These are phyloP conservation scores for Lutraria rhynchaena DNA, from an alignment of 1,140 invertebrate species.

Conservation along the genomic window DNA sequence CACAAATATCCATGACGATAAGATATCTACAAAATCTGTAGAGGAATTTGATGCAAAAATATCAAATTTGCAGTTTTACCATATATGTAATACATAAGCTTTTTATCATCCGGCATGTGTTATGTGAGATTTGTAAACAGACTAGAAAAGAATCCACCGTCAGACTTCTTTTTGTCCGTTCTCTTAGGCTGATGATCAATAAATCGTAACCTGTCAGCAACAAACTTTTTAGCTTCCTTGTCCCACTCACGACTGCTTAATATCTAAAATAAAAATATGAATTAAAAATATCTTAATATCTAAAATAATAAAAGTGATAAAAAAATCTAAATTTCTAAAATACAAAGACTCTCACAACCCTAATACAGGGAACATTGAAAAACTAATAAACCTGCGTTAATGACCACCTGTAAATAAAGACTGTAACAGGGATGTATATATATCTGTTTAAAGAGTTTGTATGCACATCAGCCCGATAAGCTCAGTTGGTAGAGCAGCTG, in stretches of 20 bases:
- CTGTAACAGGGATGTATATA: too few relatives aligned
- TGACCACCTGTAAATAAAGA: neutral
- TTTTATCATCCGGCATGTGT: too few relatives aligned
- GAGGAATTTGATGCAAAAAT: too few relatives aligned
- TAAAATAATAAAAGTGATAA: neutral
- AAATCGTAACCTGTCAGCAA: slow-evolving; percentile 64
- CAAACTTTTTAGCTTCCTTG: slow-evolving; percentile 68
- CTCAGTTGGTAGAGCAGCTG: too few relatives aligned
- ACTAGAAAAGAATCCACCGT: slow-evolving; percentile 47
- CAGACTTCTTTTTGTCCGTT: slow-evolving; percentile 58
- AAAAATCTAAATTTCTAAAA: neutral
- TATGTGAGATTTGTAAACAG: too few relatives aligned
- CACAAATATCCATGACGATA: too few relatives aligned
- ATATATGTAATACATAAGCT: too few relatives aligned
- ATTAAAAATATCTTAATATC: neutral
- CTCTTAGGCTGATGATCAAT: slow-evolving; percentile 66
- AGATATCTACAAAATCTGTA: too few relatives aligned
- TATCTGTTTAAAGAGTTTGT: too few relatives aligned
- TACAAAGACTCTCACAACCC: neutral
- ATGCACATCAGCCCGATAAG: too few relatives aligned
- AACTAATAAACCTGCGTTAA: neutral
- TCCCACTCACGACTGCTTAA: slow-evolving; percentile 70
- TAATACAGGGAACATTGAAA: neutral
- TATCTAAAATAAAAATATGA: slow-evolving; percentile 64
- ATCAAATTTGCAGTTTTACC: too few relatives aligned